Percentiles rank a stretch among this genome's conserved stretches.
Evolutionary conservation across 2,888 invertebrate genomes (phyloP).

Genomic region (Seira musarum): DNA sequence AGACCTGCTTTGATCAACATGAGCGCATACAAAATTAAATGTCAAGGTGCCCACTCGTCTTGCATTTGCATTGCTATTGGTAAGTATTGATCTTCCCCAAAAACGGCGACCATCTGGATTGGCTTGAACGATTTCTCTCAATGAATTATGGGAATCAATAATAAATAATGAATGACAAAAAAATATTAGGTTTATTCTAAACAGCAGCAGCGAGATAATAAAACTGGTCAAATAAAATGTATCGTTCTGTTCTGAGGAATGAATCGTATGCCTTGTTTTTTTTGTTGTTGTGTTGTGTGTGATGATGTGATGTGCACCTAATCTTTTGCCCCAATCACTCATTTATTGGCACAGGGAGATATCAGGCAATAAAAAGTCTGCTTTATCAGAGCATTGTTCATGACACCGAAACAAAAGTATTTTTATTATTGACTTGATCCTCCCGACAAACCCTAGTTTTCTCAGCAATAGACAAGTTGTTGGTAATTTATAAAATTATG

Average conservation of each 20-base stretch:
- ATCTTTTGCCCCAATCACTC: not conserved
- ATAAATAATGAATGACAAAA: conserved; percentile 14
- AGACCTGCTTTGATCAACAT: not conserved
- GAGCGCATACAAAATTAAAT: not conserved
- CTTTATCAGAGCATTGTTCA: not conserved
- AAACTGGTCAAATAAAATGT: not conserved
- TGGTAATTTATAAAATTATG: not conserved
- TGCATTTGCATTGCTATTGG: not conserved
- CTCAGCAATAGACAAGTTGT: not conserved
- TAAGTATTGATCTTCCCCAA: not conserved
- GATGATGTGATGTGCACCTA: no score
- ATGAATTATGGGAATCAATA: conserved; percentile 18
- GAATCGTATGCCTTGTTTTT: no score
- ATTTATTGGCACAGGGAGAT: not conserved
- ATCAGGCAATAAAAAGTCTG: not conserved
- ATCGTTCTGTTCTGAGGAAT: not conserved
- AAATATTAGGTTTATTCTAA: not conserved
- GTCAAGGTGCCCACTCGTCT: not conserved
- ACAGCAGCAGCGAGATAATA: not conserved
- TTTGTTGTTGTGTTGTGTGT: no score
- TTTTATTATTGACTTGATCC: not conserved
- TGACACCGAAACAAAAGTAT: not conserved
- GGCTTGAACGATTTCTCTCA: no score
- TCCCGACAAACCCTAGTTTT: not conserved
- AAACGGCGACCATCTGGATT: no score